phyloP scores from a whole-genome alignment of 2,113 vertebrate genomes.

The Phoenicopterus ruber region DNA sequence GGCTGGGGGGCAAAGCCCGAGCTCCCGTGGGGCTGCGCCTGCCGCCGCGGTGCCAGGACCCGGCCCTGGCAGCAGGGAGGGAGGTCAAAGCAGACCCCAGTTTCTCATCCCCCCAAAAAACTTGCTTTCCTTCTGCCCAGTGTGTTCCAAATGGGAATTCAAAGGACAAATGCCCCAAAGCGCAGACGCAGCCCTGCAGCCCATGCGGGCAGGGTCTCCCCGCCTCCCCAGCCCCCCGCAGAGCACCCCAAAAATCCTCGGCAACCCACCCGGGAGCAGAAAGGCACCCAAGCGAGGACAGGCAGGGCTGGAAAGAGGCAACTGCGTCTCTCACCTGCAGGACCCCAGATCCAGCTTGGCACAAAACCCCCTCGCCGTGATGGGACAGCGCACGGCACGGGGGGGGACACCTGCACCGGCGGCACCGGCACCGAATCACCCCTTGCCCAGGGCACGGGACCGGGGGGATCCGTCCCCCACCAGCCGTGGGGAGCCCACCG shows the following conservation, averaged over 20 bases:
- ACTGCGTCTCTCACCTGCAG: fast-evolving
- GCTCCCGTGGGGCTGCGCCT: fast-evolving
- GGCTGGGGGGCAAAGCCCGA: background rate
- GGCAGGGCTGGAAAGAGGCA: background rate
- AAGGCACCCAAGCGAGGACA: background rate
- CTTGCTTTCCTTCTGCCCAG: background rate
- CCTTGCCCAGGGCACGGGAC: fast-evolving
- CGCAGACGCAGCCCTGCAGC: fast-evolving
- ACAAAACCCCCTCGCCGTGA: fast-evolving
- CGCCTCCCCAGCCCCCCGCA: fast-evolving
- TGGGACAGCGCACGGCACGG: background rate
- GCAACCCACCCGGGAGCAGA: background rate
- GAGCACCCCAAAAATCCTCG: background rate
- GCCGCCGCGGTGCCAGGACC: background rate
- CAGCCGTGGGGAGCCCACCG: fast-evolving
- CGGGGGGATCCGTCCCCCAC: fast-evolving
- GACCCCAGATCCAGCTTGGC: background rate
- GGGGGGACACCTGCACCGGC: fast-evolving
- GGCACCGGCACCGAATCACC: background rate
- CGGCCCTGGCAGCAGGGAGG: background rate
- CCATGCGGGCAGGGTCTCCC: background rate
- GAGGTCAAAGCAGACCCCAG: background rate
- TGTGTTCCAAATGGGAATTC: fast-evolving
- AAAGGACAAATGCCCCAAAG: background rate
- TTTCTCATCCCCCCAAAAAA: background rate